Evolutionary conservation across 2,888 invertebrate genomes (phyloP), one percentile per base, ranked within the genome.

Genomic region (Aleiodes testaceus): DNA sequence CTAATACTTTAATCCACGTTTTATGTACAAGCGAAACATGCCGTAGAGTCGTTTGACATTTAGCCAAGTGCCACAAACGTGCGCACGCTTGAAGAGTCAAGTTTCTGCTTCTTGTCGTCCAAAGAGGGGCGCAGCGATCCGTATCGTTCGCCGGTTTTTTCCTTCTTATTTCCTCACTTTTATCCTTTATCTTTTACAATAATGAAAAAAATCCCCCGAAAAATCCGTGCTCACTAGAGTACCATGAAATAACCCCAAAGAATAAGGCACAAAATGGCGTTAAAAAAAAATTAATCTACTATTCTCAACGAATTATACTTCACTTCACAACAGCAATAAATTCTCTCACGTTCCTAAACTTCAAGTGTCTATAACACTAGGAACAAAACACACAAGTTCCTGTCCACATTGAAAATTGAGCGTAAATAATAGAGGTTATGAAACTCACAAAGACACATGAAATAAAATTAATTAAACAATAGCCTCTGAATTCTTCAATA

Each of bases 41-140:
- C 52, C 30, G 50, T 42, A 45, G 53, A 72, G 67, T 55, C 45
- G 72, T 53, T 71, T 72, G 72, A 72, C 67, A 72, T 72, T 72
- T 68, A 72, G 64, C 53, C 63, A 63, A 63, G 67, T 63, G 67
- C 53, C 63, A 45, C 50, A 50, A 69, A 64, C 64, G 69, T 69
- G 69, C 64, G 42, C 53, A 59, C 44, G 50, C 61, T 64, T 69
- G 20, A 47, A 50, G 63, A 69, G 36, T 61, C 44, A 22, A 42
- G 52, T 50, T 69, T 69, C 49, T 45, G 26, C 16, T 45, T 26
- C 69, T 50, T 18, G 47, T 26, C 72, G 71, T 74, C 49, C 73
- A 71, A 66, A 73, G 72, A 77, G 74, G 74, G 77, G 75, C 77
- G 74, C 77, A 77, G 74, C 75, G 77, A 77, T 75, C 75, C 75